Conservation (phyloP, 2,797 vertebrate species). For the Peromyscus nudipes region DNA sequence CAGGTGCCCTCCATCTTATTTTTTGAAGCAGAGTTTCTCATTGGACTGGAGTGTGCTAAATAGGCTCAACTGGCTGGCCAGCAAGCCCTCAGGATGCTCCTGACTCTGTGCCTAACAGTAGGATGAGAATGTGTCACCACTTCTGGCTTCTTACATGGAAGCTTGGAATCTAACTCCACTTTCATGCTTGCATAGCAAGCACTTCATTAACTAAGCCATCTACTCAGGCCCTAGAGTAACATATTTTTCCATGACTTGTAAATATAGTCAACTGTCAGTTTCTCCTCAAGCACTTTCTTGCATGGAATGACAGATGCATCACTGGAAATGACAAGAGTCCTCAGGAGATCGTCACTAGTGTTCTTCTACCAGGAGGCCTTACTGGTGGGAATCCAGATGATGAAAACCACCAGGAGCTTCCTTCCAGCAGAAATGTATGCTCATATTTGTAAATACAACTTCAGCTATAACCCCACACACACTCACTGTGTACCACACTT, state of each 20-base stretch:
- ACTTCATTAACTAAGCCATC: background rate
- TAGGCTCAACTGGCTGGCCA: background rate
- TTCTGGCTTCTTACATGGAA: background rate
- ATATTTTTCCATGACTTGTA: rapidly evolving
- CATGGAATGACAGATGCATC: background rate
- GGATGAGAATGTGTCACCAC: background rate
- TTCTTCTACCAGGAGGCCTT: background rate
- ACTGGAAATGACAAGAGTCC: background rate
- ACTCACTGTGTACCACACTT: background rate
- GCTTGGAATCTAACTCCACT: background rate
- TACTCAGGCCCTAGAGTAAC: rapidly evolving
- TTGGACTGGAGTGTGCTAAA: background rate
- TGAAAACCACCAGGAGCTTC: constrained; percentile 62
- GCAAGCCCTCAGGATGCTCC: no score
- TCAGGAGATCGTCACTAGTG: background rate
- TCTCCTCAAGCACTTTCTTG: background rate
- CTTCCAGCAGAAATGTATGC: constrained; percentile 19
- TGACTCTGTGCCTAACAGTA: background rate
- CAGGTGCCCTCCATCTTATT: background rate
- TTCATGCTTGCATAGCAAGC: background rate
- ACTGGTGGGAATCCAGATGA: constrained; percentile 53
- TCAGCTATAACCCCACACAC: constrained; percentile 23
- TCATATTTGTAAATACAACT: constrained; percentile 28
- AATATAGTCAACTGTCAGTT: background rate
- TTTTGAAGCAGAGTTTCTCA: background rate